Conservation (phyloP, 2,888 invertebrate species). For the Megastigmus dorsalis region DNA sequence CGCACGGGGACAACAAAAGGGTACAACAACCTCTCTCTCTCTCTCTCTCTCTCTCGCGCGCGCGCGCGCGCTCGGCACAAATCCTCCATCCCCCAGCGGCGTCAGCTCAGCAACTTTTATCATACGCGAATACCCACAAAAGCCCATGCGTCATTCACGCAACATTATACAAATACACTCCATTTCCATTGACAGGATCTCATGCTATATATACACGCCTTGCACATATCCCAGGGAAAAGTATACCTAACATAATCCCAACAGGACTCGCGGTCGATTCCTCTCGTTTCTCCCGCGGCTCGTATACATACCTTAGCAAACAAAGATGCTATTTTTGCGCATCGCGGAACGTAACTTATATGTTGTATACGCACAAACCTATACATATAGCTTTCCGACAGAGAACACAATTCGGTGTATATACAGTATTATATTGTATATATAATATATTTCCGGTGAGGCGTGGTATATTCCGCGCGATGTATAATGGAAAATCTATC, state of each 20-base stretch:
- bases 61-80: no score
- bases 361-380: neutral
- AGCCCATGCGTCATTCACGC: conserved; percentile 6
- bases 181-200: conserved; percentile 1
- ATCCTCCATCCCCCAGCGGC: neutral
- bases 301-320: no score
- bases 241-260: no score
- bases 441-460: no score
- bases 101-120: neutral
- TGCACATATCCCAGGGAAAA: no score
- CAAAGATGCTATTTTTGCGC: no score
- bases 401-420: conserved; percentile 14
- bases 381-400: conserved; percentile 18
- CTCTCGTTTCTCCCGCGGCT: no score
- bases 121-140: neutral
- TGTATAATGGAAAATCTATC: conserved; percentile 24
- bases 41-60: no score
- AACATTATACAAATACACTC: neutral
- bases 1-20: neutral
- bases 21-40: neutral
- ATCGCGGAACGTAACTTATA: neutral
- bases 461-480: neutral
- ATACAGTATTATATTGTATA: no score
- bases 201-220: neutral
- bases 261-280: no score